Evolutionary conservation across 1,140 invertebrate genomes (phyloP).

Genomic region (Drosophila kikkawai): DNA sequence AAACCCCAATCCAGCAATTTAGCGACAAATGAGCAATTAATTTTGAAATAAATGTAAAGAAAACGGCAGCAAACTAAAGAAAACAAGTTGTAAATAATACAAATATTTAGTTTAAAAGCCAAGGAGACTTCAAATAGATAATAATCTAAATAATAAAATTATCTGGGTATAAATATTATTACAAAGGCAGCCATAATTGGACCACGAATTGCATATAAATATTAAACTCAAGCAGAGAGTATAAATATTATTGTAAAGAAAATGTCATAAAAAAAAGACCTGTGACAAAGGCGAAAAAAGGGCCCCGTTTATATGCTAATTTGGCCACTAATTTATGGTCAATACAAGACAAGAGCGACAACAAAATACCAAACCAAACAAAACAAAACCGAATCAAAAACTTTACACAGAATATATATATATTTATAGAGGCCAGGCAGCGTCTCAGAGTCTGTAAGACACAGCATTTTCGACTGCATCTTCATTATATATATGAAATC

Average conservation of each 20-base stretch:
- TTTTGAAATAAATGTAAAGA: slow-evolving; percentile 81
- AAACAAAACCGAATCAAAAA: slow-evolving; percentile 40
- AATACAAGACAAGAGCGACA: slow-evolving; percentile 79
- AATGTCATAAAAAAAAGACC: slow-evolving; percentile 38
- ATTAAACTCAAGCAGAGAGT: slow-evolving; percentile 6
- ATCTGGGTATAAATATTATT: neutral
- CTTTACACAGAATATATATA: slow-evolving; percentile 47
- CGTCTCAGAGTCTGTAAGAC: slow-evolving; percentile 66
- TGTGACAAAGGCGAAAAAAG: slow-evolving; percentile 54
- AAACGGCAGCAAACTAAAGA: slow-evolving; percentile 15
- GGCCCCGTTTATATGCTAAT: slow-evolving; percentile 79
- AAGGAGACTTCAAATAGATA: neutral
- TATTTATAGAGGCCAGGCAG: slow-evolving; percentile 56
- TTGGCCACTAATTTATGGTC: slow-evolving; percentile 74
- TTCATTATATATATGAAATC: slow-evolving; percentile 42
- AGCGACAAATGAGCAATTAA: slow-evolving; percentile 83
- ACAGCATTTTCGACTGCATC: slow-evolving; percentile 62
- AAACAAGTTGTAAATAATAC: neutral
- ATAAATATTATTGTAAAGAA: slow-evolving; percentile 47
- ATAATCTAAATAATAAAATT: neutral
- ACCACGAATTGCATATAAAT: slow-evolving; percentile 36
- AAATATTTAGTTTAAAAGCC: neutral
- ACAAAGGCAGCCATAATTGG: slow-evolving; percentile 1
- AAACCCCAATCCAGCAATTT: slow-evolving; percentile 82
- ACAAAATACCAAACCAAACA: slow-evolving; percentile 61